These are phyloP conservation scores for Heterodera carotae DNA, from an alignment of 1,140 invertebrate species.

Conservation along the genomic window DNA sequence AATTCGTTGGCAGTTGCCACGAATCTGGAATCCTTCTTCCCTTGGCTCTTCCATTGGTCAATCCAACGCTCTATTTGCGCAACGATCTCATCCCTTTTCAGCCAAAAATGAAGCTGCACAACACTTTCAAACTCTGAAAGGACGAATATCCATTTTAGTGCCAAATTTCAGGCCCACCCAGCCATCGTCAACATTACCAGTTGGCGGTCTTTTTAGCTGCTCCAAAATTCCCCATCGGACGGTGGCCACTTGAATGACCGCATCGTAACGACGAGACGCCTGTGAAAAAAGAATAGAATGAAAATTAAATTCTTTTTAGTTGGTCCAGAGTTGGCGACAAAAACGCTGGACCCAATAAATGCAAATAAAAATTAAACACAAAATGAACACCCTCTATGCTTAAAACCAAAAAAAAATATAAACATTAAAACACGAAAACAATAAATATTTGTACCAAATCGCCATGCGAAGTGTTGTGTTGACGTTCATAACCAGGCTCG, in stretches of 20 bases:
- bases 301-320: too few species aligned
- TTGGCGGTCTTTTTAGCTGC: constrained; percentile 82
- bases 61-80: constrained; percentile 86
- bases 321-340: too few species aligned
- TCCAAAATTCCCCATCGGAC: constrained; percentile 94
- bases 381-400: constrained; percentile 9
- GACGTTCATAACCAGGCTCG: constrained; percentile 90
- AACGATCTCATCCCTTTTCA: constrained; percentile 86
- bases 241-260: constrained; percentile 88
- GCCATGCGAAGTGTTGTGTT: constrained; percentile 59
- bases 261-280: constrained; percentile 80
- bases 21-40: not conserved
- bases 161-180: not conserved
- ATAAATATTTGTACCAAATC: constrained; percentile 26
- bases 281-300: constrained; percentile 24
- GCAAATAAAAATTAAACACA: constrained; percentile 19
- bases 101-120: constrained; percentile 87
- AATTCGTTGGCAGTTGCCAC: not conserved
- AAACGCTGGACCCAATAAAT: too few species aligned
- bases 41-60: constrained; percentile 69
- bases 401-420: constrained; percentile 9
- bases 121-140: constrained; percentile 80
- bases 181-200: constrained; percentile 67
- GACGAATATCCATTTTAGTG: not conserved
- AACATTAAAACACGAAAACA: too few species aligned